Evolutionary conservation across 92 coral and sea anemone genomes (phyloP).

Genomic region (Plumapathes pennacea): DNA sequence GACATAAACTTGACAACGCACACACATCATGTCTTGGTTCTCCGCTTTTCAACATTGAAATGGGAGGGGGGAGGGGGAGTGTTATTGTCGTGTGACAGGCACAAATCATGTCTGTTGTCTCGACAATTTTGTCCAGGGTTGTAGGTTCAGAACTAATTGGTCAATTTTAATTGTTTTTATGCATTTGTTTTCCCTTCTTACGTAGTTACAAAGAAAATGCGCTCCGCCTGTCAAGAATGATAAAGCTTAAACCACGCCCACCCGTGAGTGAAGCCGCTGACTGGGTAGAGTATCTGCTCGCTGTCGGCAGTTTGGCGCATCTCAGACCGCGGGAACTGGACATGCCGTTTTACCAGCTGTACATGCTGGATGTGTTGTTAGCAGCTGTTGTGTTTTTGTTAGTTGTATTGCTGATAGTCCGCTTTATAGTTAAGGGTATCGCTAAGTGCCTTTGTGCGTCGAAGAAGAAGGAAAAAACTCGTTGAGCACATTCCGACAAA

Average conservation of each 20-base stretch:
- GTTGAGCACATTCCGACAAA: too few relatives aligned
- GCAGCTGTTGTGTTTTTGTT: neutral
- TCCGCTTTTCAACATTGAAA: too few relatives aligned
- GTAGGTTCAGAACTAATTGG: too few relatives aligned
- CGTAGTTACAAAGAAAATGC: slow-evolving; percentile 23
- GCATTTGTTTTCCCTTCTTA: neutral
- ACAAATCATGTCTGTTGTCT: too few relatives aligned
- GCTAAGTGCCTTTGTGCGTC: neutral
- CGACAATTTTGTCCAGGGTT: too few relatives aligned
- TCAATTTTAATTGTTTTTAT: too few relatives aligned
- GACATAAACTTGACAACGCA: too few relatives aligned
- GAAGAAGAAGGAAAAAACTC: slow-evolving; percentile 1
- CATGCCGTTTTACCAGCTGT: slow-evolving; percentile 37
- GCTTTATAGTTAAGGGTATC: neutral
- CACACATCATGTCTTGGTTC: too few relatives aligned
- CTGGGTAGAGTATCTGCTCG: slow-evolving; percentile 46
- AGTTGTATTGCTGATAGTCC: neutral
- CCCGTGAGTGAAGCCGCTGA: slow-evolving; percentile 50
- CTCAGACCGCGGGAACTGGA: slow-evolving; percentile 29
- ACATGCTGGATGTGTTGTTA: slow-evolving; percentile 28
- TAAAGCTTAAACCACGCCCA: slow-evolving; percentile 18
- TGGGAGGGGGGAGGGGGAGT: too few relatives aligned
- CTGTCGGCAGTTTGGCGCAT: slow-evolving; percentile 23
- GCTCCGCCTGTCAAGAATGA: slow-evolving; percentile 14
- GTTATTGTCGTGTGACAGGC: too few relatives aligned